Base-by-base conservation (phyloP, 2,888 invertebrate genomes). In the Bembecia ichneumoniformis region DNA sequence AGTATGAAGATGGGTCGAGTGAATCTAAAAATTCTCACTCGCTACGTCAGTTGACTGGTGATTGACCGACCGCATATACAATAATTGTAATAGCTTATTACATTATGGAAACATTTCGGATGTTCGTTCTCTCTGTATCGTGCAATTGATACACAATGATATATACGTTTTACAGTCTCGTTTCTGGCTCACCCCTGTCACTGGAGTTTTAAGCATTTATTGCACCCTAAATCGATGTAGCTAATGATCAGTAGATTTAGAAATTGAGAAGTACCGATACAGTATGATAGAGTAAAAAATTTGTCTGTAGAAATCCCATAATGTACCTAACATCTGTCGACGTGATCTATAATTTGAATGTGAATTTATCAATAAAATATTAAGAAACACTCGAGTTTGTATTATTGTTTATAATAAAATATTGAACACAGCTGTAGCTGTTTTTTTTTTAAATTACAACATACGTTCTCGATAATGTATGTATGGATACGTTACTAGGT, bases 271-370 rank as follows among this genome's bases (percentile, higher is more conserved):
- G 73, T 83, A 82, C 79, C 82, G 81, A 78, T 81, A 79, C 83
- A 82, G 82, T 82, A 82, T 83, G 78, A 77, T 82, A 82, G 79
- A 76, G 44, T 11, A 46, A 67, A 75, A 84, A 82, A 80, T 77
- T 77, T 81, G 70, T 83, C 81, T 73, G 82, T 86, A 86, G 84
- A 73, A 70, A 73, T 75, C 74, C 78, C 72, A 68, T 77, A 72
- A 58, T 78, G 70, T 80, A 79, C 78, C 75, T 17, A 82, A 73
- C 82, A 77, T 72, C 82, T 83, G 82, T 79, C 81, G 74, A 84
- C 78, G 75, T 84, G 84, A 76, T 86, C 80, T 83, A 80, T 86
- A 74, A 83, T 84, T 86, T 86, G 82, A 87, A 87, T 86, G 86
- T 87, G 84, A 83, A 83, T 84, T 84, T 86, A 86, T 83, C 83